Percentiles rank a stretch among this genome's conserved stretches.
Conservation (phyloP, 2,113 vertebrate genomes). For the Orycteropus afer region DNA sequence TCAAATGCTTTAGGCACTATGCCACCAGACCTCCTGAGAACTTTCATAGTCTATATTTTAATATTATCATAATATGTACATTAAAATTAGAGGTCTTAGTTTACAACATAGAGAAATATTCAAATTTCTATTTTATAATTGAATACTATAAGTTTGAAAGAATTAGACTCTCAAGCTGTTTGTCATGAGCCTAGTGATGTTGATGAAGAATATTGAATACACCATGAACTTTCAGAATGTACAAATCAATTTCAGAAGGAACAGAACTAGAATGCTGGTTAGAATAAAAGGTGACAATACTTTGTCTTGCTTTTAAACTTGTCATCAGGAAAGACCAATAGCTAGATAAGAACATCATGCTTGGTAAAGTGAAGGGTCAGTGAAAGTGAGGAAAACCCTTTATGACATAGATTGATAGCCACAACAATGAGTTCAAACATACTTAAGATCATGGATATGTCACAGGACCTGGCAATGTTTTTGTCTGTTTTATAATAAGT, state of each 20-base stretch:
- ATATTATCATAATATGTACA: background rate
- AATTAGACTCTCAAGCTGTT: background rate
- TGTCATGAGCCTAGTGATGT: background rate
- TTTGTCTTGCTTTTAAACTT: no score
- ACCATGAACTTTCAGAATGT: background rate
- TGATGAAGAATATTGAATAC: background rate
- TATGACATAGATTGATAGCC: no score
- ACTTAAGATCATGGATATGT: no score
- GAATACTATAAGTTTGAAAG: background rate
- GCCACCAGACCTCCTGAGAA: no score
- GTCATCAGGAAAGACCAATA: no score
- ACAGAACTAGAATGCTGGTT: background rate
- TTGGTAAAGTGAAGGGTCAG: no score
- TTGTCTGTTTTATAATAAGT: no score
- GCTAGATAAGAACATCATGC: no score
- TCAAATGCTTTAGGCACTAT: no score
- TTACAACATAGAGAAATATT: background rate
- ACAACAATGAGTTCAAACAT: no score
- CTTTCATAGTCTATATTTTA: background rate
- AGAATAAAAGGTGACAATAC: background rate
- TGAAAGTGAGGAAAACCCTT: no score
- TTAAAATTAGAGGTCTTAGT: background rate
- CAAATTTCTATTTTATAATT: slow-evolving; percentile 14
- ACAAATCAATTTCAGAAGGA: background rate
- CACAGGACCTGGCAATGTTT: no score